Conservation (phyloP, 2,888 invertebrate genomes). For the Dastarcus helophoroides region DNA sequence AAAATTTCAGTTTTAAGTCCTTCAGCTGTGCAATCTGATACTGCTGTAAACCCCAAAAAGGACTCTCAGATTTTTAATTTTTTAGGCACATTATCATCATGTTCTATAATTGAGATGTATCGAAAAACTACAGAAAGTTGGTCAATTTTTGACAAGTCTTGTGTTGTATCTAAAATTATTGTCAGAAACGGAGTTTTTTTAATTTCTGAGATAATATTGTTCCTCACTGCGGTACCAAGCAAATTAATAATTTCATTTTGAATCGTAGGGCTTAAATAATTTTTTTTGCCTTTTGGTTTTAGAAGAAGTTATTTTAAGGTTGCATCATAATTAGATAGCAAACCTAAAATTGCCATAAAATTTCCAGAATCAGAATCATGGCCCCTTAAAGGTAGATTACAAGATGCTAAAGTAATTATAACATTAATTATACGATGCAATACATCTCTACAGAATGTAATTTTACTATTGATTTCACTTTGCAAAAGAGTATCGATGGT, state of each 20-base stretch:
- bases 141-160: conserved; percentile 6
- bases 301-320: conserved; percentile 3
- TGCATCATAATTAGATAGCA: conserved; percentile 8
- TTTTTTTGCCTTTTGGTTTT: conserved; percentile 7
- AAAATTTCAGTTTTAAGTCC: conserved; percentile 1
- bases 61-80: conserved; percentile 4
- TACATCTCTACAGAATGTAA: no score
- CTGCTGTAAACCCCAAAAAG: conserved; percentile 7
- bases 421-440: no score
- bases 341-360: conserved; percentile 4
- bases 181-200: conserved; percentile 5
- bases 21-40: background rate
- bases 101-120: background rate
- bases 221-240: conserved; percentile 4
- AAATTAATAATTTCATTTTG: conserved; percentile 9
- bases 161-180: conserved; percentile 6
- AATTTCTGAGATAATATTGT: conserved; percentile 2
- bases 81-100: conserved; percentile 6
- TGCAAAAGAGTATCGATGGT: no score
- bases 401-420: conserved; percentile 6
- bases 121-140: conserved; percentile 5
- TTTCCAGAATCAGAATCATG: conserved; percentile 8
- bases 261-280: conserved; percentile 10
- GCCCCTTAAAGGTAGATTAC: conserved; percentile 7
- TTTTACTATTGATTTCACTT: no score